Base-by-base conservation (phyloP, 1,140 invertebrate species). In the Pogonomyrmex californicus region DNA sequence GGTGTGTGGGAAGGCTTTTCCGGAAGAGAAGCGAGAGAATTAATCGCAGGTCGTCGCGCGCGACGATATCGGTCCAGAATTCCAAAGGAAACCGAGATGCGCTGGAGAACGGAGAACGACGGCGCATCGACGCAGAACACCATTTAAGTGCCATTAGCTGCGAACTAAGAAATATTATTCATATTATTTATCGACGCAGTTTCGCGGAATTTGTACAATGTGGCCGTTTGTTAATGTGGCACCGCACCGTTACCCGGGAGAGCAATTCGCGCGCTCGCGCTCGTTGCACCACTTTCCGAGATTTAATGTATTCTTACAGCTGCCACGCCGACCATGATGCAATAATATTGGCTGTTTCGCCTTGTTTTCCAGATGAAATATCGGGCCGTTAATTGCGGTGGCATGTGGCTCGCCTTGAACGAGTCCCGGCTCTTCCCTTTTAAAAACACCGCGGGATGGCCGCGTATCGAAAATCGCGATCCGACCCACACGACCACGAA, bases 301-400 rank as follows among this genome's bases (percentile, higher is more conserved):
- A 89, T 79, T 41, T 41, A 88, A 70, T 87, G 65, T 87, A 87
- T 60, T 70, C 36, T 88, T 66, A 51, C 49, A 60, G 71, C 41
- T 73, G 68, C 68, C 77, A 63, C 44, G 85, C 75, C 33, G 23
- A 68, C 49, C 62, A 86, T 89, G 88, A 89, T 86, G 88, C 87
- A 89, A 89, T 71, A 86, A 76, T 33, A 68, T 76, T 70, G 68
- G 65, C 81, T 89, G 62, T 89, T 89, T 89, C 87, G 60, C 75
- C 76, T 82, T 89, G 87, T 89, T 89, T 86, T 76, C 47, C 47
- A 76, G 76, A 86, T 89, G 38, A 89, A 89, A 89, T 89, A 89
- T 88, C 49, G 62, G 60, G 23, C 73, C 71, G 41, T 89, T 88
- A 88, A 89, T 89, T 86, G 83, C 56, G 51, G 47, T 60, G 65